Evolutionary conservation across 2,888 invertebrate species (phyloP), one percentile per base, ranked within the genome.

Genomic region (Monopis laevigella): DNA sequence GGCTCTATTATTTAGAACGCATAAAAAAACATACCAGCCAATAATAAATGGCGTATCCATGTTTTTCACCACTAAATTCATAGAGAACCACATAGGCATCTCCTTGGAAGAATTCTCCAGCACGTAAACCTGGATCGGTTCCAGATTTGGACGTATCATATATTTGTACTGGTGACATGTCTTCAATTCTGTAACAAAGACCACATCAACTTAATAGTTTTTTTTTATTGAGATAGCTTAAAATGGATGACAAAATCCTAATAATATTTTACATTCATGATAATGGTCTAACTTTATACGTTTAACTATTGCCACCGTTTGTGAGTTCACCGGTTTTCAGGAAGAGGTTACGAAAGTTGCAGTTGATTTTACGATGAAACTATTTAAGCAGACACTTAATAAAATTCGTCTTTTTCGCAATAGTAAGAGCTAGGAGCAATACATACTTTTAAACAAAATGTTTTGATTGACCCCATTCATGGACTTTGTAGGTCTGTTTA

Each of bases 41-140:
- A 42, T 82, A 83, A 53, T 86, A 86, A 35, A 86, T 61, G 44
- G 86, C 72, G 46, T 66, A 63, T 34, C 77, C 73, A 13, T 63
- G 58, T 3, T 69, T 67, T 2, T 73, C 70, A 39, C 63, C 62
- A 24, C 62, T 62, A 29, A 66, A 63, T 17, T 71, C 73, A 53
- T 87, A 87, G 51, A 82, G 80, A 38, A 87, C 61, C 18, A 86
- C 72, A 51, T 86, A 87, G 1, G 84, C 83, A 54, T 84, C 83
- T 2, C 82, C 83, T 36, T 82, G 82, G 52, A 81, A 84, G 57
- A 84, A 80, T 53, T 80, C 66, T 13, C 83, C 83, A 48, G 74
- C 61, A 26, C 60, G 69, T 35, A 65, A 59, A 16, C 59, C 54
- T 36, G 18, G 43, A 43, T 12, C 46, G 39, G 40, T 44, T 41